A percentile compares a stretch with the other conserved stretches of the same genome.
Evolutionary conservation across 2,888 invertebrate genomes (phyloP).

Genomic region (Leptopterna dolabrata): DNA sequence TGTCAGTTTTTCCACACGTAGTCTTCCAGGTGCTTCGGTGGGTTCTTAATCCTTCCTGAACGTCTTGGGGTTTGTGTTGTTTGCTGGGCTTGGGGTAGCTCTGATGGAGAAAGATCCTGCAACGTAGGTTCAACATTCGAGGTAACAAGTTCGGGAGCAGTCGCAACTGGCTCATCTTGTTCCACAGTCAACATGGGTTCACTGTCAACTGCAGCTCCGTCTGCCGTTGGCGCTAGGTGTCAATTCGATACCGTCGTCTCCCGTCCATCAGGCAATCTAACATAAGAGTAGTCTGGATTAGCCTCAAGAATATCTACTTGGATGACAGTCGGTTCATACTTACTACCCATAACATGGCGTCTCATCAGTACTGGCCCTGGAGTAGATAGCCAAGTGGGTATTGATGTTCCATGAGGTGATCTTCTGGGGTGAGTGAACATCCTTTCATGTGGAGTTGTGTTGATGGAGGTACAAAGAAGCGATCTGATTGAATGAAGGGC

Average conservation of each 20-base stretch:
- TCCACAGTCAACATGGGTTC: too few relatives aligned
- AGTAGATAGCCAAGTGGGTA: constrained; percentile 28
- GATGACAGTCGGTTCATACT: constrained; percentile 60
- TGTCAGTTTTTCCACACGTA: too few relatives aligned
- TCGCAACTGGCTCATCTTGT: too few relatives aligned
- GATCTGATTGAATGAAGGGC: constrained; percentile 60
- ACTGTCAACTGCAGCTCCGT: not conserved
- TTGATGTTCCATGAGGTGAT: not conserved
- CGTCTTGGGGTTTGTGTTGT: too few relatives aligned
- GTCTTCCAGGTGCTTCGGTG: too few relatives aligned
- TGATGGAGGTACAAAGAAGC: constrained; percentile 59
- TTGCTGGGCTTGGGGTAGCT: too few relatives aligned
- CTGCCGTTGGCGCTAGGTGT: constrained; percentile 57
- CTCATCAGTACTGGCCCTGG: constrained; percentile 40
- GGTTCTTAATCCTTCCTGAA: too few relatives aligned
- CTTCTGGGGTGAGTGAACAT: constrained; percentile 51
- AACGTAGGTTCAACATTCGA: too few relatives aligned
- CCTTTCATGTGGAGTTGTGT: constrained; percentile 59
- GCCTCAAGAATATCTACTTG: constrained; percentile 59
- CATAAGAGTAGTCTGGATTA: constrained; percentile 38
- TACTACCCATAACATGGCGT: not conserved
- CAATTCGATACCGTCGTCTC: constrained; percentile 58
- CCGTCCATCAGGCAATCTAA: constrained; percentile 35
- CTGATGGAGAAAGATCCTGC: too few relatives aligned
- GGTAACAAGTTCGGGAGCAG: too few relatives aligned